Evolutionary conservation across 1,140 invertebrate genomes (phyloP), one percentile per base, ranked within the genome.

Genomic region (Coelopa frigida): DNA sequence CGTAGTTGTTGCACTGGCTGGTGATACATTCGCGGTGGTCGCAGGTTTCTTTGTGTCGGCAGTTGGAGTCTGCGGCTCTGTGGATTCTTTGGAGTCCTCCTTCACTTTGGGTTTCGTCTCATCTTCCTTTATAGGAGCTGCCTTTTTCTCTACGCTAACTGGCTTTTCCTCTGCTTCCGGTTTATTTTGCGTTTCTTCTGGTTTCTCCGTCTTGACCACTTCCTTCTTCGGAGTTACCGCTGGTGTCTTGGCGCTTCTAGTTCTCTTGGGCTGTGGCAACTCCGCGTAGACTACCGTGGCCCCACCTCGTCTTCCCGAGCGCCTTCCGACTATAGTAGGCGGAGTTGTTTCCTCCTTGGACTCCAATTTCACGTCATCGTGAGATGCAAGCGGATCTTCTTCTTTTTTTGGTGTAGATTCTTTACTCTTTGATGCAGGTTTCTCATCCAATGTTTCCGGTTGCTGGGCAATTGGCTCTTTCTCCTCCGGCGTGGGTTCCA

Each of bases 281-380:
- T 66, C 62, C 3, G 58, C 49, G 38, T 59, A 48, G 5, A 56
- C 50, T 0, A 63, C 58, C 5, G 56, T 45, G 1, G 56, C 48
- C 17, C 58, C 62, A 8, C 62, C 54, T 5, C 62, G 56, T 12
- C 62, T 54, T 11, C 62, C 58, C 5, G 62, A 66, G 5, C 62
- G 62, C 14, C 62, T 55, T 0, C 50, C 50, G 5, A 33, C 33
- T 38, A 21, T 18, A 6, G 41, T 26, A 23, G 32, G 31, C 26
- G 44, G 38, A 5, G 24, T 51, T 11, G 12, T 21, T 23, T 51
- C 41, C 20, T 44, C 48, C n/a, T 48, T 48, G 3, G n/a, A 48
- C 8, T 4, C 15, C 27, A 29, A 39, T 18, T 7, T n/a, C n/a
- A n/a, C n/a, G n/a, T n/a, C n/a, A n/a, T n/a, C n/a, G n/a, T n/a